A percentile compares a stretch with the other conserved stretches of the same genome.
Conservation (phyloP, 2,888 invertebrate species). For the Oscheius sp. region DNA sequence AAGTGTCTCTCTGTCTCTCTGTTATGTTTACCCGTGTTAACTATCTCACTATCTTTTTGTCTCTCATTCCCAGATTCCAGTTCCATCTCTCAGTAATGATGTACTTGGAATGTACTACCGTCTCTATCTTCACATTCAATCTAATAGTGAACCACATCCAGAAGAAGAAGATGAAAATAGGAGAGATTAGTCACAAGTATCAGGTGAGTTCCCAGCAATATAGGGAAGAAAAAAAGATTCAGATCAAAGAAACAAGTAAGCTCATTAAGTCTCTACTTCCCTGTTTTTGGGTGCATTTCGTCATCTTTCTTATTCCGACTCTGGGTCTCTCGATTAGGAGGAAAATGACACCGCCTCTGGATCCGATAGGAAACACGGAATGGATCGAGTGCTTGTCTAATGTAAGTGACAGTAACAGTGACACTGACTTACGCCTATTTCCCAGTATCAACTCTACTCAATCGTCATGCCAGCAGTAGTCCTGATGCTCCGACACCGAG, state of each 20-base stretch:
- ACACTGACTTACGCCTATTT: no score
- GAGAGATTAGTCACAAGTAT: constrained; percentile 20
- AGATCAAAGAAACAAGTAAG: constrained; percentile 27
- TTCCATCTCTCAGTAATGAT: constrained; percentile 20
- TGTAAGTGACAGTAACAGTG: not conserved
- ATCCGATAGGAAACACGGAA: constrained; percentile 1
- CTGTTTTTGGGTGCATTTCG: constrained; percentile 24
- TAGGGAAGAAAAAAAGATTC: not conserved
- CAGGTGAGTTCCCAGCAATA: constrained; percentile 1
- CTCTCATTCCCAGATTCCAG: not conserved
- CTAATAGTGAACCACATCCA: constrained; percentile 3
- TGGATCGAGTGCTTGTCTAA: constrained; percentile 20
- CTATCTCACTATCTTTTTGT: not conserved
- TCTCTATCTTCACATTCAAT: constrained; percentile 16
- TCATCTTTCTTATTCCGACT: constrained; percentile 15
- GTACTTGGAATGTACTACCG: constrained; percentile 23
- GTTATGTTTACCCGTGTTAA: not conserved
- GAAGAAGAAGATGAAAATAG: constrained; percentile 3
- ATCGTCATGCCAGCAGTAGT: constrained; percentile 17
- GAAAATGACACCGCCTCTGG: constrained; percentile 4
- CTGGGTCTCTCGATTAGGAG: constrained; percentile 2
- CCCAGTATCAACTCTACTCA: constrained; percentile 16
- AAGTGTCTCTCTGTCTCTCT: not conserved
- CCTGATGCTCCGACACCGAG: not conserved
- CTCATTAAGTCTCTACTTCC: constrained; percentile 15